Evolutionary conservation across 2,113 vertebrate species (phyloP).

Genomic region (Zosterops pallidus): DNA sequence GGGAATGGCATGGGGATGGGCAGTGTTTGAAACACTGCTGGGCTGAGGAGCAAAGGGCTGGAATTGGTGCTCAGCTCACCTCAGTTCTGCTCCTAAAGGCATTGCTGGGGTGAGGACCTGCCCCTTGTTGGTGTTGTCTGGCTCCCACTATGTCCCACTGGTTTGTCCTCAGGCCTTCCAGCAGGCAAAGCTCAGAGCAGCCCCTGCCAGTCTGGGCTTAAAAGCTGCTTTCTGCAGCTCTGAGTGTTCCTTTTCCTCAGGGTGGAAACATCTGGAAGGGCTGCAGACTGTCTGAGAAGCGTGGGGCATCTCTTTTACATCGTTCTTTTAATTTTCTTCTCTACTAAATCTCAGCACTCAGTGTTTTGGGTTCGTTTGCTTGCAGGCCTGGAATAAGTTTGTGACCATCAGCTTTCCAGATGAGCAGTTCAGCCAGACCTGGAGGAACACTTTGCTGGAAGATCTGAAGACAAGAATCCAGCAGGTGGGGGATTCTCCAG

Average conservation of each 20-base stretch:
- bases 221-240: neutral
- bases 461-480: slow-evolving; percentile 83
- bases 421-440: slow-evolving; percentile 64
- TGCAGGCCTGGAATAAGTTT: slow-evolving; percentile 82
- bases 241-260: neutral
- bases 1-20: neutral
- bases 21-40: neutral
- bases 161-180: neutral
- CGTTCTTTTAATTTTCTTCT: neutral
- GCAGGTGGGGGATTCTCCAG: slow-evolving; percentile 66
- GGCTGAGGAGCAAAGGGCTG: neutral
- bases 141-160: neutral
- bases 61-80: neutral
- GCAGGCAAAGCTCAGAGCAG: neutral
- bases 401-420: slow-evolving; percentile 77
- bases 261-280: neutral
- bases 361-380: neutral
- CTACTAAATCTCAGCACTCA: neutral
- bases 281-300: neutral
- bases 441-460: slow-evolving; percentile 74
- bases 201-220: neutral
- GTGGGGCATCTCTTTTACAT: neutral
- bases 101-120: neutral
- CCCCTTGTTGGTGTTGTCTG: neutral
- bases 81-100: neutral